Evolutionary conservation across 2,888 invertebrate species (phyloP), one percentile per base, ranked within the genome.

Genomic region (Palloptera scutellata): DNA sequence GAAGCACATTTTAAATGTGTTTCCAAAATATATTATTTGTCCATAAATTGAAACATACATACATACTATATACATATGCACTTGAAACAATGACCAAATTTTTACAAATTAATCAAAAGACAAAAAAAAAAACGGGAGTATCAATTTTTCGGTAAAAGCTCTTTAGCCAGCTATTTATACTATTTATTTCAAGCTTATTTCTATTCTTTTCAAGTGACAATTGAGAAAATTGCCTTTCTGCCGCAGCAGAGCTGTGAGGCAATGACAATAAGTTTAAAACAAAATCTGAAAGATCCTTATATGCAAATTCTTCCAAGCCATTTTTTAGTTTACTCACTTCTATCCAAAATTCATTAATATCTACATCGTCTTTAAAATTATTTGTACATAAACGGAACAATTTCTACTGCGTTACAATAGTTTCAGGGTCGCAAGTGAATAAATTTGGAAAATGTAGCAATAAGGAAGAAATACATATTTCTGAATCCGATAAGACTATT

Each of bases 221-320:
- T 54, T 54, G 19, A 1, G 54, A 54, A 54, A 54, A 54, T 54
- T 54, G 54, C 1, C 54, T 54, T 10, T 54, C 54, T 3, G 54
- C 54, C 11, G 54, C n/a, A 2, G 15, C 54, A 54, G 54, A 54
- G 54, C 54, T 54, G 20, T 54, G 15, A 12, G 15, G 54, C 6
- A 54, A 54, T 17, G 17, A 54, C 6, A 54, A 20, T 54, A 54
- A 12, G 4, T 54, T 54, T 12, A 54, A 8, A 54, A 54, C 54
- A 54, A 54, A 54, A 8, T 54, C 54, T 4, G 54, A 13, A 11
- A 53, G 53, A 1, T 53, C 53, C 15, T 53, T n/a, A 15, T 53
- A 53, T 1, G 53, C 53, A 1, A 10, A 53, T 53, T 53, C 53
- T 15, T 17, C 1, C 53, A 53, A 13, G n/a, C 53, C 53, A 53